Evolutionary conservation across 2,888 invertebrate species (phyloP), one percentile per base, ranked within the genome.

Genomic region (Acrocera orbiculus): DNA sequence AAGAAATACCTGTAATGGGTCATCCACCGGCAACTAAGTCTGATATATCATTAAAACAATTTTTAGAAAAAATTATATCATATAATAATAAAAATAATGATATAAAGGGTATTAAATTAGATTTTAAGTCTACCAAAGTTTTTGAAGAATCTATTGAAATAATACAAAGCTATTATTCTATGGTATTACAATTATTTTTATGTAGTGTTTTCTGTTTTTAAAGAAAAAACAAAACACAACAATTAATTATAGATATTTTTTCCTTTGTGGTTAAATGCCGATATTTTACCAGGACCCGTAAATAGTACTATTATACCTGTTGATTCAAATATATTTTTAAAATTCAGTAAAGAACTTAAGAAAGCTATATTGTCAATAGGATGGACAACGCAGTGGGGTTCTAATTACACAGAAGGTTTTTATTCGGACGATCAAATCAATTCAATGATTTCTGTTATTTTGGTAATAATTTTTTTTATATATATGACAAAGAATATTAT

Each of bases 201-300:
- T 27, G 14, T 22, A 16, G 10, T 19, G n/a, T n/a, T n/a, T n/a
- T n/a, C 28, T 13, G n/a, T n/a, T n/a, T n/a, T n/a, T n/a, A n/a
- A n/a, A n/a, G n/a, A n/a, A n/a, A n/a, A n/a, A n/a, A n/a, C n/a
- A n/a, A n/a, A n/a, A n/a, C n/a, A n/a, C n/a, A n/a, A n/a, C n/a
- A n/a, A n/a, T n/a, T n/a, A n/a, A n/a, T n/a, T 55, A 26, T 54
- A 83, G 79, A 61, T 73, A 44, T 63, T 58, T 1, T 74, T 73
- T 47, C 86, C 86, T 0, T 52, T 90, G 4, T 86, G 85, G 82
- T 55, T 90, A 36, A 90, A 90, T 54, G 87, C 89, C 0, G 90
- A 90, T 54, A 81, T 90, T 26, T 40, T 59, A 0, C 40, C 62
- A 0, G 89, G 89, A 0, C 87, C 87, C 1, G 68, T 76, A 1